These are phyloP conservation scores for Crotalus helleri DNA, from an alignment of 2,113 vertebrate genomes.

Conservation along the genomic window DNA sequence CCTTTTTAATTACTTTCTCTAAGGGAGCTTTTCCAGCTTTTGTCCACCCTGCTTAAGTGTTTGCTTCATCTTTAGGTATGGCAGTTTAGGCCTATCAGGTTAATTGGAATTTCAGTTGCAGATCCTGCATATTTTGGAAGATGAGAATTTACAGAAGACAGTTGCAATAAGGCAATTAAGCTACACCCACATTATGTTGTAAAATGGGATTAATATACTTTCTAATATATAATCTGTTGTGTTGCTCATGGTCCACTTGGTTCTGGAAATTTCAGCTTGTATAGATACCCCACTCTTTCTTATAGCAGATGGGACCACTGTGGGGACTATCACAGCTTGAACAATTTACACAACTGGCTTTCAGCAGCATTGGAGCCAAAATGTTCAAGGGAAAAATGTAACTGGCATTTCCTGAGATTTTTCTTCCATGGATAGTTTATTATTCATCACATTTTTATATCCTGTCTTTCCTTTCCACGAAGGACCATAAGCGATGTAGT, in stretches of 20 bases:
- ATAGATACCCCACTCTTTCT: background rate
- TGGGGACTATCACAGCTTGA: background rate
- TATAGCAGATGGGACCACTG: background rate
- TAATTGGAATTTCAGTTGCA: background rate
- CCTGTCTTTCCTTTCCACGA: background rate
- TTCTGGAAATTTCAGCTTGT: background rate
- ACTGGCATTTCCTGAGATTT: background rate
- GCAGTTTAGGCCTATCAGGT: background rate
- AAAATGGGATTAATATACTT: background rate
- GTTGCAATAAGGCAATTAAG: background rate
- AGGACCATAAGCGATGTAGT: background rate
- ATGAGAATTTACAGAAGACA: background rate
- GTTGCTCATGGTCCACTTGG: background rate
- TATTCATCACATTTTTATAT: slow-evolving; percentile 3
- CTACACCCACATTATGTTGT: background rate
- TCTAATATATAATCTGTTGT: background rate
- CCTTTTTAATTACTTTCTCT: background rate
- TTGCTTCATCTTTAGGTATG: background rate
- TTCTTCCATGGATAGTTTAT: background rate
- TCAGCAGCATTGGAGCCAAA: background rate
- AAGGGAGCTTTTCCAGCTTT: background rate
- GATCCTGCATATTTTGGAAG: background rate
- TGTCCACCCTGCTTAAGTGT: background rate
- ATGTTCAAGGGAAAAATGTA: background rate
- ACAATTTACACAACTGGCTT: background rate